phyloP scores from a whole-genome alignment of 2,797 vertebrate species.

The Tiaroga cobitis region DNA sequence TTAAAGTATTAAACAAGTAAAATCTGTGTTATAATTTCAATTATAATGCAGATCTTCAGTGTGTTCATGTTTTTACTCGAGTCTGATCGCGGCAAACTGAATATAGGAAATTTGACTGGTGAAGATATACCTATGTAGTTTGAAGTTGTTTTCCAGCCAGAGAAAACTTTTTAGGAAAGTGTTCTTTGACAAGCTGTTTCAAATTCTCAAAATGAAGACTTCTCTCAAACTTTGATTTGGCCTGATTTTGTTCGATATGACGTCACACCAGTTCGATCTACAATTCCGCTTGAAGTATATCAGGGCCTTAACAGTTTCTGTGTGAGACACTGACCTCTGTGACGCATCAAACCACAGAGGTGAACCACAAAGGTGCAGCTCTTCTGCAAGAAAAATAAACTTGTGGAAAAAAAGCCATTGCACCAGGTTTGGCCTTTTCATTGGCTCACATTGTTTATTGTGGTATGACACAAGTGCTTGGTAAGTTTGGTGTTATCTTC shows the following conservation, averaged over 20 bases:
- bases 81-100: neutral
- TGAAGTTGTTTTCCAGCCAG: neutral
- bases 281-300: neutral
- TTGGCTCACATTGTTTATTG: conserved; percentile 17
- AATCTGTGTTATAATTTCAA: neutral
- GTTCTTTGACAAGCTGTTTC: neutral
- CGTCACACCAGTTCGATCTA: neutral
- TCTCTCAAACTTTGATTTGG: neutral
- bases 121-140: neutral
- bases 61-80: neutral
- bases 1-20: neutral
- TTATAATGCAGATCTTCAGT: neutral
- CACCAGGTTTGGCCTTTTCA: conserved; percentile 45
- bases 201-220: neutral
- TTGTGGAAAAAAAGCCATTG: conserved; percentile 45
- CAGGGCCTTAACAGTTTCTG: neutral
- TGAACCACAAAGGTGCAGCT: conserved; percentile 3
- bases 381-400: conserved; percentile 24
- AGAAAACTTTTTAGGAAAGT: neutral
- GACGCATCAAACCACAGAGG: conserved; percentile 12
- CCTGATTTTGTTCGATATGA: neutral
- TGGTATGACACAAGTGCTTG: conserved; percentile 3
- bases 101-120: neutral
- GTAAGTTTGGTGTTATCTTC: conserved; percentile 36
- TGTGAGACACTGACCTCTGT: conserved; percentile 25